Evolutionary conservation across 2,888 invertebrate species (phyloP), one percentile per base, ranked within the genome.

Genomic region (Drymonia ruficornis): DNA sequence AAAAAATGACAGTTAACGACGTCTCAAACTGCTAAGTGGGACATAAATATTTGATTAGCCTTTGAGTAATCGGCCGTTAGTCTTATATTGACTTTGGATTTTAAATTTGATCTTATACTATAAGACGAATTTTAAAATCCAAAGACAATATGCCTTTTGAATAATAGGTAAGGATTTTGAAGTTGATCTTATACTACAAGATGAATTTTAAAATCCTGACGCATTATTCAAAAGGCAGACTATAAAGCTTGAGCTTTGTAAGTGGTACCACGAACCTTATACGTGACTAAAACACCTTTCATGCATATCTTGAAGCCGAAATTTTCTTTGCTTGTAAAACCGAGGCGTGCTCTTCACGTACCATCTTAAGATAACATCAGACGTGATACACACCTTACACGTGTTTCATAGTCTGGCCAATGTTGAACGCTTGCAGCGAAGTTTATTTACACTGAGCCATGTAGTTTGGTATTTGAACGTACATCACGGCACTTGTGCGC

Each of bases 391-490:
- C 43, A 19, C 2, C 11, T 13, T 19, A 19, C 43, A 43, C 43
- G 13, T 19, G 43, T 43, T 43, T 13, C 43, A 19, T 43, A 43
- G 43, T 43, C 43, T 43, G 43, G 43, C 18, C 19, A 19, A 43
- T 43, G 43, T 43, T 40, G 13, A 43, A 43, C 43, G 19, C 43
- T 19, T 19, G 13, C 19, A 13, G 43, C 18, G 6, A 18, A 43
- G 43, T 50, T 50, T 58, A 58, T 50, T 52, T 55, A 55, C 50
- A 52, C 42, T 18, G 43, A 49, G 49, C 46, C 49, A 49, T 62
- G 65, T 70, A 63, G 68, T 68, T 67, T 70, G 56, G 63, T 59
- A 70, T 70, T 70, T 67, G 69, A 70, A 63, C 51, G 58, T 70
- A 61, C 43, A 23, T 67, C 61, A 62, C 59, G 53, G 60, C 59